Percentiles rank a stretch among this genome's conserved stretches.
These are phyloP conservation scores for Hydractinia echinata DNA, from an alignment of 30 jellyfish, hydroid and myxozoan genomes.

Conservation along the genomic window DNA sequence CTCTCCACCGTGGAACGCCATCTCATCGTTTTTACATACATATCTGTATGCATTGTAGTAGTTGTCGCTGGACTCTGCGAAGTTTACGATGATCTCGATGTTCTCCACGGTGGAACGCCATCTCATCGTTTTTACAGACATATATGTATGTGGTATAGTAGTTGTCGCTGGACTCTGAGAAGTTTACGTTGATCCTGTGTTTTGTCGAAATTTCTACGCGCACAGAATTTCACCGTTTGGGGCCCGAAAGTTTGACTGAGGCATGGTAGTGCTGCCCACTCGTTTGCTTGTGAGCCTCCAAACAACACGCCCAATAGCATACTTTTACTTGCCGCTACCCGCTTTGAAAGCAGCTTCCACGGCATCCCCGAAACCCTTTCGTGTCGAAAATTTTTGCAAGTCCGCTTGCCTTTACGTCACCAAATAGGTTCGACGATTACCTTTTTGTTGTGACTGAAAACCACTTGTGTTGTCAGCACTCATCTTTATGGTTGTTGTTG, in stretches of 20 bases:
- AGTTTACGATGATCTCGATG: too few relatives aligned
- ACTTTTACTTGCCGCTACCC: background rate
- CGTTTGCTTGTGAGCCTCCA: background rate
- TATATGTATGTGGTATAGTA: background rate
- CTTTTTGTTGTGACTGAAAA: too few relatives aligned
- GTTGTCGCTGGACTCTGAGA: background rate
- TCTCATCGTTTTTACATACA: background rate
- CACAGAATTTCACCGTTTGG: too few relatives aligned
- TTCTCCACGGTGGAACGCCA: background rate
- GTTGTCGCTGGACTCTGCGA: too few relatives aligned
- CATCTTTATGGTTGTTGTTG: too few relatives aligned
- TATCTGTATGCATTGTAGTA: too few relatives aligned
- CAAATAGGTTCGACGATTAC: slow-evolving; percentile 7
- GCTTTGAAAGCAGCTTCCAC: background rate
- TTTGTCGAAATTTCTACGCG: too few relatives aligned
- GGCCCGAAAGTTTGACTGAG: too few relatives aligned
- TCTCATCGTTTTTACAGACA: background rate
- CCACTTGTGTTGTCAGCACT: too few relatives aligned
- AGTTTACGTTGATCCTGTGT: background rate
- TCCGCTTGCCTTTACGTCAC: slow-evolving; percentile 8
- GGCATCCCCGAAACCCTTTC: background rate
- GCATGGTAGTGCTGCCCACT: background rate
- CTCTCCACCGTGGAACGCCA: background rate
- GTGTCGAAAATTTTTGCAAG: background rate
- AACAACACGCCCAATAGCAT: background rate